Percentiles rank a stretch among this genome's conserved stretches.
phyloP scores from a whole-genome alignment of 2,113 vertebrate species.

The zebrafish (Danio rerio) region DNA sequence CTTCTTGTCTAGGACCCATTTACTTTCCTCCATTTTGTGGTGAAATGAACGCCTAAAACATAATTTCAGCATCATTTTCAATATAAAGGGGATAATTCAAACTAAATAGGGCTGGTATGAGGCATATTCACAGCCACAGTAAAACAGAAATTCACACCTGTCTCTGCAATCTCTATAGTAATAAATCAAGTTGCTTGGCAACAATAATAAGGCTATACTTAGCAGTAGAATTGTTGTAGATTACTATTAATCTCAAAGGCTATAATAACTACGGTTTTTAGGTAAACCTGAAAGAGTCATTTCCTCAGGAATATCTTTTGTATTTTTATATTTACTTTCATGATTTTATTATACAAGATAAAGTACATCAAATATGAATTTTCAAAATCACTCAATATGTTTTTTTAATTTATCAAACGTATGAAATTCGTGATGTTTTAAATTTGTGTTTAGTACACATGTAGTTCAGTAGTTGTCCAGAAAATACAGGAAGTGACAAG shows the following conservation, averaged over 20 bases:
- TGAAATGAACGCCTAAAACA: no score
- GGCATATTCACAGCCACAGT: not conserved
- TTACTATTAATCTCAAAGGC: not conserved
- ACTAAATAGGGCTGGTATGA: not conserved
- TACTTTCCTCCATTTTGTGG: no score
- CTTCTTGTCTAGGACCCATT: no score
- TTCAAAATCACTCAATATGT: not conserved
- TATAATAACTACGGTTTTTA: not conserved
- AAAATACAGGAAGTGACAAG: no score
- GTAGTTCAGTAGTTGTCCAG: no score
- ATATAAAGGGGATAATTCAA: not conserved
- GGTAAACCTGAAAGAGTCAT: not conserved
- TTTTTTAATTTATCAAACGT: no score
- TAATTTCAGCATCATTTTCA: not conserved
- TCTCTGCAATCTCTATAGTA: not conserved
- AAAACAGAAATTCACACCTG: not conserved
- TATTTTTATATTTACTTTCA: not conserved
- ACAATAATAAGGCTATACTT: constrained; percentile 5
- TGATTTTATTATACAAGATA: not conserved
- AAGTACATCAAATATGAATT: not conserved
- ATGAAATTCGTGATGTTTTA: no score
- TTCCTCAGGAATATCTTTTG: not conserved
- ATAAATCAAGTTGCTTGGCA: not conserved
- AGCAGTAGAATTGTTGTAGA: not conserved
- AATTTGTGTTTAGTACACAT: no score